Evolutionary conservation across 2,113 vertebrate genomes (phyloP).

Genomic region (Rhea americana): DNA sequence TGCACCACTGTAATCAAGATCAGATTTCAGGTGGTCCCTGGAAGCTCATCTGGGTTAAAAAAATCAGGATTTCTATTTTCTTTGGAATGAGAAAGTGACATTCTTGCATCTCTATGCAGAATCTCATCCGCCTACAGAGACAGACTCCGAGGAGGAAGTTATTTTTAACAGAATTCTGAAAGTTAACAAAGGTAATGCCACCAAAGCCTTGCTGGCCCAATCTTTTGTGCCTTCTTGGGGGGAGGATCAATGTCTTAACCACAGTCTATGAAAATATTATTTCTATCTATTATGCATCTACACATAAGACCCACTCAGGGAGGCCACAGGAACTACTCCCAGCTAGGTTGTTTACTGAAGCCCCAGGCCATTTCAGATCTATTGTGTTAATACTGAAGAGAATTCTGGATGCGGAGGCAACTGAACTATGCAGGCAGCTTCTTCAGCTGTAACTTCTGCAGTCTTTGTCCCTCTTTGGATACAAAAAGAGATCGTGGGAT

Average conservation of each 20-base stretch:
- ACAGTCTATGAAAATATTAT: not conserved
- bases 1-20: not conserved
- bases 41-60: not conserved
- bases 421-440: not conserved
- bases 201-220: not conserved
- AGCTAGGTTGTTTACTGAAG: not conserved
- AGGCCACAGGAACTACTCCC: not conserved
- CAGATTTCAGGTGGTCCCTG: not conserved
- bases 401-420: not conserved
- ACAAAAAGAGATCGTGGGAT: not conserved
- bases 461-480: not conserved
- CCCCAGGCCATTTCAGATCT: not conserved
- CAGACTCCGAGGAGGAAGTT: not conserved
- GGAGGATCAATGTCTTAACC: not conserved
- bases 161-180: constrained; percentile 61
- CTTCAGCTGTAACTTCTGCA: not conserved
- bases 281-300: not conserved
- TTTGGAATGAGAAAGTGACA: not conserved
- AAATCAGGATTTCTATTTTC: not conserved
- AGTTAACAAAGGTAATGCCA: constrained; percentile 53
- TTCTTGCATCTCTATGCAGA: constrained; percentile 33
- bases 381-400: not conserved
- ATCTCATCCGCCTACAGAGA: not conserved
- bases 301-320: not conserved
- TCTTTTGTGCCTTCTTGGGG: not conserved